A percentile compares a stretch with the other conserved stretches of the same genome.
Evolutionary conservation across 2,797 vertebrate genomes (phyloP).

Genomic region (Sylvilagus floridanus): DNA sequence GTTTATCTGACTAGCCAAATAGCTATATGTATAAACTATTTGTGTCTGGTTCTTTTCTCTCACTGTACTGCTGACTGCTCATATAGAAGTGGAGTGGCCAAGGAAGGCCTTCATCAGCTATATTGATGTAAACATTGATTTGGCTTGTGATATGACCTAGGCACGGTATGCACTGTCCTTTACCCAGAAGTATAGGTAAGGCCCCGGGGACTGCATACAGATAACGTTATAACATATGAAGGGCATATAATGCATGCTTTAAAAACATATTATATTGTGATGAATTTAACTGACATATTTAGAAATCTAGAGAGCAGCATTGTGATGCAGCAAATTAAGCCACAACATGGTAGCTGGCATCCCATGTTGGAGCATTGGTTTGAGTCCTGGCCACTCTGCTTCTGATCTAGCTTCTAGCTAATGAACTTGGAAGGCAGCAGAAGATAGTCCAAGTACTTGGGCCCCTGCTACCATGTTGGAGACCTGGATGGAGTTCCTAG

Average conservation of each 20-base stretch:
- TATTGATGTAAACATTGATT: neutral
- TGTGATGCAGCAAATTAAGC: too few relatives aligned
- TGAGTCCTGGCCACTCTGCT: too few relatives aligned
- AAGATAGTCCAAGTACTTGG: too few relatives aligned
- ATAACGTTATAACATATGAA: neutral
- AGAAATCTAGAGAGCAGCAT: neutral
- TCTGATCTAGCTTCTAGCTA: too few relatives aligned
- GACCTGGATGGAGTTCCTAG: too few relatives aligned
- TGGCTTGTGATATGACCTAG: neutral
- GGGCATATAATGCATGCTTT: neutral
- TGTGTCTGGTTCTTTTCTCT: neutral
- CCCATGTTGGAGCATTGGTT: too few relatives aligned
- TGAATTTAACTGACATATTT: constrained; percentile 34
- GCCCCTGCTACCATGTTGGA: too few relatives aligned
- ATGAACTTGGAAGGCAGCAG: too few relatives aligned
- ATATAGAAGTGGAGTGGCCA: neutral
- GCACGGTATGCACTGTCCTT: neutral
- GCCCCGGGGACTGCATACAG: neutral
- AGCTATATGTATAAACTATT: neutral
- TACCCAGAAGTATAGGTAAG: neutral
- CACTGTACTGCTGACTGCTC: neutral
- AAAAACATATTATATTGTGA: neutral
- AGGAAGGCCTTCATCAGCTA: neutral
- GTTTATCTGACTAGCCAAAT: neutral
- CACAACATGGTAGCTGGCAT: too few relatives aligned